phyloP scores from a whole-genome alignment of 2,113 vertebrate genomes.

The Mixornis gularis region DNA sequence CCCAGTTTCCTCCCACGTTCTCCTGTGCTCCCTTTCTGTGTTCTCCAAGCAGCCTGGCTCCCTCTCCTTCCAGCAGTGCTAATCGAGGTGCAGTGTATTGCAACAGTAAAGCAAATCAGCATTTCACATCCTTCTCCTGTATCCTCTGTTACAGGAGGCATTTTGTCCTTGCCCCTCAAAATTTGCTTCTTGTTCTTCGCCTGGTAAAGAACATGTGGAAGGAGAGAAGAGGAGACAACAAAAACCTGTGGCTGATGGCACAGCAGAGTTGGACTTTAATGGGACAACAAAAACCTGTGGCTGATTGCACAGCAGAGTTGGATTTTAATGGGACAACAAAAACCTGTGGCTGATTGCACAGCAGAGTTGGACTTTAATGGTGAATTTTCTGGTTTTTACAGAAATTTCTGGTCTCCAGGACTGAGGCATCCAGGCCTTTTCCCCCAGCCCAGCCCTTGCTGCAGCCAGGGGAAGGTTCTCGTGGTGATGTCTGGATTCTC shows the following conservation, averaged over 20 bases:
- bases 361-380: neutral
- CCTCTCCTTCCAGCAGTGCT: neutral
- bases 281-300: neutral
- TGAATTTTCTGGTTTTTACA: neutral
- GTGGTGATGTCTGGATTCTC: neutral
- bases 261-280: neutral
- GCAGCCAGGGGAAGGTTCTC: neutral
- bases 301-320: neutral
- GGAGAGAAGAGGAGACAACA: neutral
- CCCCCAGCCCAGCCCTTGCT: neutral
- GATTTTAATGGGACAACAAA: neutral
- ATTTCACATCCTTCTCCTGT: neutral
- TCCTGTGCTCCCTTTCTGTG: neutral
- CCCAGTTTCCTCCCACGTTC: neutral
- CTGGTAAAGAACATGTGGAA: neutral
- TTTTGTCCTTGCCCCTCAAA: neutral
- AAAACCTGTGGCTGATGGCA: neutral
- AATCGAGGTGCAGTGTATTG: no score
- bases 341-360: neutral
- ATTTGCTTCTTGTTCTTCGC: neutral
- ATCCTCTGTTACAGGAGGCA: accelerated
- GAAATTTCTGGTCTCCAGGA: neutral
- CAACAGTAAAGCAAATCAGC: neutral
- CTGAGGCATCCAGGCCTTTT: neutral
- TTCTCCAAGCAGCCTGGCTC: neutral